phyloP scores from a whole-genome alignment of 2,888 invertebrate species.

The Dorcus parallelipipedus region DNA sequence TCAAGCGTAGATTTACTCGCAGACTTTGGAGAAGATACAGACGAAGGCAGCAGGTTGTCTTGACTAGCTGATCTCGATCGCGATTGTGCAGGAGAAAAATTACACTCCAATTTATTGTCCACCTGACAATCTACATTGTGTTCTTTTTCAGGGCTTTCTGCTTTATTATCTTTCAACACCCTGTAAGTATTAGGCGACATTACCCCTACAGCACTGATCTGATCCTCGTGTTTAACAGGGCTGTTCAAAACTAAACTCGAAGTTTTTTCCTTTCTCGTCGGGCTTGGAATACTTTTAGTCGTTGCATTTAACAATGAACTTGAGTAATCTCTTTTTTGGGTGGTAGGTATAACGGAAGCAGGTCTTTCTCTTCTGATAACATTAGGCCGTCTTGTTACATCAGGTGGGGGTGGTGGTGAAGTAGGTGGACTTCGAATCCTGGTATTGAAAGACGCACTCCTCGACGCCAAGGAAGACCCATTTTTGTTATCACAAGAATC shows the following conservation, averaged over 20 bases:
- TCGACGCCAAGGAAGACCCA: conserved; percentile 40
- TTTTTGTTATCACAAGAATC: conserved; percentile 30
- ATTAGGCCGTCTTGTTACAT: conserved; percentile 42
- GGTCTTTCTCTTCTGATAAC: conserved; percentile 43
- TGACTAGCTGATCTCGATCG: conserved; percentile 28
- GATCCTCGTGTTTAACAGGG: not conserved
- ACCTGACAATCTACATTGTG: conserved; percentile 5
- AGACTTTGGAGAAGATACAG: conserved; percentile 36
- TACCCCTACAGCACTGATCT: not conserved
- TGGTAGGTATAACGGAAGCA: conserved; percentile 42
- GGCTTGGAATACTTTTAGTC: conserved; percentile 17
- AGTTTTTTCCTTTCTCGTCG: conserved; percentile 40
- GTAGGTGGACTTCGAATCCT: conserved; percentile 48
- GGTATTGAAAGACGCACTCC: conserved; percentile 60
- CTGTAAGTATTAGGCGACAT: conserved; percentile 15
- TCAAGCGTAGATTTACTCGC: conserved; percentile 53
- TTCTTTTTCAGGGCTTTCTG: conserved; percentile 8
- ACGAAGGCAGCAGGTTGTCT: conserved; percentile 30
- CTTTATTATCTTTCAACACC: conserved; percentile 10
- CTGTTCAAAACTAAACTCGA: conserved; percentile 7
- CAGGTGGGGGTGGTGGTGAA: conserved; percentile 50
- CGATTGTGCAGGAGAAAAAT: conserved; percentile 12
- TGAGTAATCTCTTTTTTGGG: conserved; percentile 23
- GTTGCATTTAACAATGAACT: conserved; percentile 9
- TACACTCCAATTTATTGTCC: conserved; percentile 7